Evolutionary conservation across 2,888 invertebrate genomes (phyloP).

Genomic region (Scaeva pyrastri): DNA sequence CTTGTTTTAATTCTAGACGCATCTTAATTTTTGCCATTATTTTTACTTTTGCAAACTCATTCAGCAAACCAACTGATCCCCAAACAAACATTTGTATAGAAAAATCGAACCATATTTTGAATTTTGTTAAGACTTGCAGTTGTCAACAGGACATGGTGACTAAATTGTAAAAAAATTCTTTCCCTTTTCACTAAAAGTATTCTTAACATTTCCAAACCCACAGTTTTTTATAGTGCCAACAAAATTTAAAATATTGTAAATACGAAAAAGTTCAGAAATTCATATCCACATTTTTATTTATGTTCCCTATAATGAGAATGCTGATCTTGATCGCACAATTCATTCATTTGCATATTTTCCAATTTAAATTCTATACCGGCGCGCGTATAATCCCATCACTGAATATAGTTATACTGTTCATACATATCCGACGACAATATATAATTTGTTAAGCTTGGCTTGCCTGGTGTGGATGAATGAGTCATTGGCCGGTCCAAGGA

Average conservation of each 20-base stretch:
- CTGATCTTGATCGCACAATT: slow-evolving; percentile 14
- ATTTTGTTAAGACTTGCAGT: background rate
- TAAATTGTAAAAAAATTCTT: background rate
- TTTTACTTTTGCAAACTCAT: no score
- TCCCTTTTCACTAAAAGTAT: background rate
- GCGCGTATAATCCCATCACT: slow-evolving; percentile 28
- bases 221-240: no score
- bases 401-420: slow-evolving; percentile 2
- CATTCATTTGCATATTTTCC: background rate
- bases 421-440: slow-evolving; percentile 58
- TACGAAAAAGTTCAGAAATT: no score
- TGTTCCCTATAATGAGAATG: background rate
- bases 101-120: no score
- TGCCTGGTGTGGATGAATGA: slow-evolving; percentile 44
- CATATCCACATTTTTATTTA: background rate
- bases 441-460: slow-evolving; percentile 27
- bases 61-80: no score
- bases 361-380: background rate
- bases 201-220: background rate
- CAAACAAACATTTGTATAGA: no score
- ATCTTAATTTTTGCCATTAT: background rate
- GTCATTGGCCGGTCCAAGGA: slow-evolving; percentile 53
- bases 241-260: no score
- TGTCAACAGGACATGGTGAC: no score
- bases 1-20: background rate